Evolutionary conservation across 2,888 invertebrate species (phyloP), one percentile per base, ranked within the genome.

Genomic region (Thera britannica): DNA sequence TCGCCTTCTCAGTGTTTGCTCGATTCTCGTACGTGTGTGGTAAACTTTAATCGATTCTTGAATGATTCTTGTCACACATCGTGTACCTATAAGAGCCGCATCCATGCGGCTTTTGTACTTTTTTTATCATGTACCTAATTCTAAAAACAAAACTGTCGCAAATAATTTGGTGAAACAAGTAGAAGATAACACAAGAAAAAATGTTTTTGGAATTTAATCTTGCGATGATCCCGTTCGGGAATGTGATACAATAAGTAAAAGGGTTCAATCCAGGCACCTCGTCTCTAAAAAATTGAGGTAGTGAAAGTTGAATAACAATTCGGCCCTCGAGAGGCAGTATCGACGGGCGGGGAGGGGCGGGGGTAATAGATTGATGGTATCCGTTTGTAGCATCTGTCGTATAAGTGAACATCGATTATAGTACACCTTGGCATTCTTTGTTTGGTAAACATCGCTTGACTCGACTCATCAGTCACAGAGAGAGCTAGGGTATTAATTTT

Each of bases 221-320:
- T 78, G 84, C 81, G 83, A 81, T 83, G 83, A 86, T 80, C 86
- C 52, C 83, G 85, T 90, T 90, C 89, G 88, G 82, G 81, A 85
- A 86, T 85, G 88, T 89, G 88, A 88, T 87, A 90, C 90, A 91
- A 91, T 90, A 90, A 92, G 88, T 86, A 84, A 89, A 92, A 91
- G 91, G 91, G 92, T 91, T 90, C 44, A 46, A 46, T 46, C 83
- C 87, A 90, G 88, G 83, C 88, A 90, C 86, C 87, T 89, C 84
- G 84, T 82, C 82, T 88, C 89, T 90, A 92, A 93, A 93, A 92
- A 93, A 93, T 88, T 92, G 92, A 92, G 89, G 92, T 92, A 92
- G 91, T 93, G 92, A 91, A 89, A 92, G 89, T 91, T 90, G 92
- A 92, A 93, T 93, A 92, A 92, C 92, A 92, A 93, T 92, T 92